Conservation (phyloP, 2,888 invertebrate genomes). For the Lissonota sp. region DNA sequence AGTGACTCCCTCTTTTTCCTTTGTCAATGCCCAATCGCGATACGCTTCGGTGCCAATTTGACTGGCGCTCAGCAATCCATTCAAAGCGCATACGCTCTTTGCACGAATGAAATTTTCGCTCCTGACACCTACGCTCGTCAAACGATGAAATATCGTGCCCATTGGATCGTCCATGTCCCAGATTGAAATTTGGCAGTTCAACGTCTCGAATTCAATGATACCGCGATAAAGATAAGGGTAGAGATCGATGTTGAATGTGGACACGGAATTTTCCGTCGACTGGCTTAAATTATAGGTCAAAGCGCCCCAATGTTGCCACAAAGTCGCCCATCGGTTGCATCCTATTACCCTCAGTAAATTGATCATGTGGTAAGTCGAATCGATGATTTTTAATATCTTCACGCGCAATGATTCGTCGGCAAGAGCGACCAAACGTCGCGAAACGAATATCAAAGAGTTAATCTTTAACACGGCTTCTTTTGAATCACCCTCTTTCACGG, state of each 20-base stretch:
- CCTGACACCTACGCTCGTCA: constrained; percentile 70
- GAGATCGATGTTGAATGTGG: constrained; percentile 67
- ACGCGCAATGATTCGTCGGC: constrained; percentile 57
- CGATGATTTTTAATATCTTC: constrained; percentile 57
- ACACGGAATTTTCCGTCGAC: constrained; percentile 64
- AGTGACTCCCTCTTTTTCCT: constrained; percentile 70
- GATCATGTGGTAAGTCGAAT: constrained; percentile 65
- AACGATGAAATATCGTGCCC: constrained; percentile 66
- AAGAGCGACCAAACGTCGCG: background rate
- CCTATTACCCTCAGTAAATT: constrained; percentile 65
- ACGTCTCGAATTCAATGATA: constrained; percentile 69
- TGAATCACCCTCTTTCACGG: constrained; percentile 19
- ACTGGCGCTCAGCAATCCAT: constrained; percentile 73
- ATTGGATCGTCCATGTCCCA: constrained; percentile 61
- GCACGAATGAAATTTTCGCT: constrained; percentile 74
- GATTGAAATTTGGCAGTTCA: constrained; percentile 59
- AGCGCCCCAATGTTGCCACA: constrained; percentile 73
- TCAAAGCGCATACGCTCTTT: constrained; percentile 73
- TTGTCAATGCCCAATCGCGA: constrained; percentile 76
- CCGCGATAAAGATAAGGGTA: constrained; percentile 70
- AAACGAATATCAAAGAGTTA: constrained; percentile 33
- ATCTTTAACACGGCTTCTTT: constrained; percentile 36
- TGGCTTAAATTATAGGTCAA: constrained; percentile 74
- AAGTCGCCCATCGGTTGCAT: constrained; percentile 71
- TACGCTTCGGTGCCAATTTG: constrained; percentile 74